phyloP scores from a whole-genome alignment of 2,113 vertebrate species.

The Mandrillus leucophaeus region DNA sequence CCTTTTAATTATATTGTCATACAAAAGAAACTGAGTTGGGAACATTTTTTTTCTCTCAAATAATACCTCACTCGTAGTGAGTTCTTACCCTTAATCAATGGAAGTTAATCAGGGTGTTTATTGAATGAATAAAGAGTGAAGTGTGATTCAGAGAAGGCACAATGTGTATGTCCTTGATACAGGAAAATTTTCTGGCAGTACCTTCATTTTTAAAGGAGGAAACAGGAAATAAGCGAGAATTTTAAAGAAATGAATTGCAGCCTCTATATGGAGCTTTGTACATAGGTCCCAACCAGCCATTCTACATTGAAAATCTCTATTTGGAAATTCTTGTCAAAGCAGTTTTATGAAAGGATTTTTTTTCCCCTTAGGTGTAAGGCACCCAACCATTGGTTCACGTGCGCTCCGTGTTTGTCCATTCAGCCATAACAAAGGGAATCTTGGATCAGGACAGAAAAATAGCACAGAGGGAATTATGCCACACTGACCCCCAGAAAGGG shows the following conservation, averaged over 20 bases:
- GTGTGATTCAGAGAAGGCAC: neutral
- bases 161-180: neutral
- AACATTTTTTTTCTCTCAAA: neutral
- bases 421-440: neutral
- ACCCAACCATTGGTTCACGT: neutral
- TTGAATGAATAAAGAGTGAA: neutral
- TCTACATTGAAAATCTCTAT: neutral
- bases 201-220: neutral
- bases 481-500: neutral
- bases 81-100: neutral
- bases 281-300: neutral
- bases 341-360: neutral
- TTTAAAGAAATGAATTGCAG: neutral
- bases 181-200: neutral
- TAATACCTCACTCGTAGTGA: neutral
- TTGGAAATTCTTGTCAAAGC: neutral
- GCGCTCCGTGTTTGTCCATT: neutral
- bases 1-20: neutral
- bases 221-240: neutral
- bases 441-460: neutral
- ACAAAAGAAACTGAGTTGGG: neutral
- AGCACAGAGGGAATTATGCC: neutral
- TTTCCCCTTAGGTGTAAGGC: neutral
- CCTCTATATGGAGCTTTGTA: neutral
- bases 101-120: neutral